These are phyloP conservation scores for Psittacara wagleri DNA, from an alignment of 2,113 vertebrate species.

Conservation along the genomic window DNA sequence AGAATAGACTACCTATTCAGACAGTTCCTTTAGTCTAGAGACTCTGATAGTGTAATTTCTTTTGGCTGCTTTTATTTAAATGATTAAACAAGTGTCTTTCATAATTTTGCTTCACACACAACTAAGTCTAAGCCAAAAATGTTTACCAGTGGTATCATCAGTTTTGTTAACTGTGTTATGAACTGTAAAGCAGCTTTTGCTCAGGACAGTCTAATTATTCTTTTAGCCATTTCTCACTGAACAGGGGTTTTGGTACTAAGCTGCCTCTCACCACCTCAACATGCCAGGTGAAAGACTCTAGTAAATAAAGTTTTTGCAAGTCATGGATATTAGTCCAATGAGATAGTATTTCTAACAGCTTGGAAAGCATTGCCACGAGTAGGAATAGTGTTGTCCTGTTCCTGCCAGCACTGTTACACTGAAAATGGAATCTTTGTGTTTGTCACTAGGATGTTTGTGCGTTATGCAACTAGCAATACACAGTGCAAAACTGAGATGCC, in stretches of 20 bases:
- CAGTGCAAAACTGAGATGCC: background rate
- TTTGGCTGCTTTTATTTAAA: background rate
- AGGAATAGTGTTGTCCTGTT: background rate
- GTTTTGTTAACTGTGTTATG: background rate
- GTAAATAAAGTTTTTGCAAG: background rate
- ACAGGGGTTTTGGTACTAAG: background rate
- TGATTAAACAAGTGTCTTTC: background rate
- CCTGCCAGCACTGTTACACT: background rate
- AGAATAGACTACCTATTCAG: background rate
- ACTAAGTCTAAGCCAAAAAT: background rate
- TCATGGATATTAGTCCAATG: background rate
- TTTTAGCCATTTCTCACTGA: background rate
- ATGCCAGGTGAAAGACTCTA: background rate
- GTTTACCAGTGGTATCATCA: background rate
- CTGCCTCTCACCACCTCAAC: background rate
- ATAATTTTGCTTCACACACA: background rate
- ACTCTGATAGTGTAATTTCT: background rate
- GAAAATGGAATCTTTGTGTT: background rate
- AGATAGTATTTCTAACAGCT: background rate
- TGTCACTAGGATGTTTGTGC: background rate
- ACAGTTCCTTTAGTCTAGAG: background rate
- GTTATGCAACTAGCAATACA: background rate
- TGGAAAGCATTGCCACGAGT: background rate
- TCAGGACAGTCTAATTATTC: background rate
- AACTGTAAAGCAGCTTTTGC: background rate